Base-by-base conservation (phyloP, 1,140 invertebrate species). In the Archivesica marissinica region DNA sequence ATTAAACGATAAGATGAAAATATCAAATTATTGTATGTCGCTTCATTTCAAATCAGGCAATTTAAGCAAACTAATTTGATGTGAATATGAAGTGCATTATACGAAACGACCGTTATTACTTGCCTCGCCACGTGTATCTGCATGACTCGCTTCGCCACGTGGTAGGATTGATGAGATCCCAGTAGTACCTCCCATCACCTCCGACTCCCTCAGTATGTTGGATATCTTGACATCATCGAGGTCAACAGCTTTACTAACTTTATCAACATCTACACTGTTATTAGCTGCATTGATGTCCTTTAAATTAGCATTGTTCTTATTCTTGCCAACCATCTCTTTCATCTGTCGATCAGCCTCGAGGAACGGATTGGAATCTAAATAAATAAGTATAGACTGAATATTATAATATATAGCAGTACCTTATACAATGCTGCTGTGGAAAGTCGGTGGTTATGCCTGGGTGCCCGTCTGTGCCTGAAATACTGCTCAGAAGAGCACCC, bases 141-240 rank as follows among this genome's bases (percentile, higher is more conserved):
- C 6, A 4, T 33, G 59, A n/a, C 38, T 20, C 1, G 9, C 59
- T 15, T 15, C 59, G 7, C 2, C 23, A 0, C 59, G 28, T 11
- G 33, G 59, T 7, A 81, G 68, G 9, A 83, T 74, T 6, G 80
- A 83, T 2, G 80, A 83, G 6, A 83, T 52, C 11, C 80, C 80
- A n/a, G 68, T 25, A 0, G 68, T 64, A 33, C 80, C 82, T n/a
- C 39, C 30, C 82, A 70, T 85, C 1, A 85, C 61, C 33, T 85
- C 82, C 23, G 82, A 85, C 30, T 85, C 82, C 13, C 74, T 38
- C 2, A 85, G 56, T 17, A 85, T 85, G 33, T 85, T 85, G 20
- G 82, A 70, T 77, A 85, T 85, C 61, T 85, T 85, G 0, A 85
- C 82, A 85, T 85, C 82, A 39, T 85, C 82, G 7, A 85, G 41